A percentile compares a stretch with the other conserved stretches of the same genome.
Evolutionary conservation across 2,113 vertebrate genomes (phyloP).

Genomic region (Cottus gobio): DNA sequence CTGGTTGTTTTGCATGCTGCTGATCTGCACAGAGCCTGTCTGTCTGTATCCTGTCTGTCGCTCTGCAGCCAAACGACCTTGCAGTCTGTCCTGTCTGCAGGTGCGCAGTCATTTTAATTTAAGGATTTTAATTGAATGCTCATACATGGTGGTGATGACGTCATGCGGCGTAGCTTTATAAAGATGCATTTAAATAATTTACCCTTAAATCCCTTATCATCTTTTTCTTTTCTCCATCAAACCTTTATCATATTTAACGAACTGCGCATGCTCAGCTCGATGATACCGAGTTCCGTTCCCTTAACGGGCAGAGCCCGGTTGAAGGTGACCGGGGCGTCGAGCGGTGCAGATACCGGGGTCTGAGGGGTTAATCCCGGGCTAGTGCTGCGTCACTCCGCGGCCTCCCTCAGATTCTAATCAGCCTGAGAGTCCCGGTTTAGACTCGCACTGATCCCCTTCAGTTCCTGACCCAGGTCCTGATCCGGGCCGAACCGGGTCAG

Average conservation of each 20-base stretch:
- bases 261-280: not conserved
- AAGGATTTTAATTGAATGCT: not conserved
- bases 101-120: conserved; percentile 40
- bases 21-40: conserved; percentile 3
- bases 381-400: conserved; percentile 53
- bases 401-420: conserved; percentile 23
- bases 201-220: not conserved
- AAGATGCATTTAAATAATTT: not conserved
- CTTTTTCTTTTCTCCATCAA: not conserved
- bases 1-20: not conserved
- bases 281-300: not conserved
- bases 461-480: no score
- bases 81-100: conserved; percentile 46
- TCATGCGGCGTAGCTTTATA: no score
- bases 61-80: conserved; percentile 39
- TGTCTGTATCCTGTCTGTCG: not conserved
- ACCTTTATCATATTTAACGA: not conserved
- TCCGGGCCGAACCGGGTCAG: not conserved
- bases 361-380: conserved; percentile 39
- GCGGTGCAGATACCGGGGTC: conserved; percentile 10
- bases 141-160: not conserved
- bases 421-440: conserved; percentile 7
- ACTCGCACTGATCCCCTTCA: not conserved
- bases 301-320: not conserved
- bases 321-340: conserved; percentile 49